These are phyloP conservation scores for Diogma glabrata DNA, from an alignment of 2,888 invertebrate genomes.

Conservation along the genomic window DNA sequence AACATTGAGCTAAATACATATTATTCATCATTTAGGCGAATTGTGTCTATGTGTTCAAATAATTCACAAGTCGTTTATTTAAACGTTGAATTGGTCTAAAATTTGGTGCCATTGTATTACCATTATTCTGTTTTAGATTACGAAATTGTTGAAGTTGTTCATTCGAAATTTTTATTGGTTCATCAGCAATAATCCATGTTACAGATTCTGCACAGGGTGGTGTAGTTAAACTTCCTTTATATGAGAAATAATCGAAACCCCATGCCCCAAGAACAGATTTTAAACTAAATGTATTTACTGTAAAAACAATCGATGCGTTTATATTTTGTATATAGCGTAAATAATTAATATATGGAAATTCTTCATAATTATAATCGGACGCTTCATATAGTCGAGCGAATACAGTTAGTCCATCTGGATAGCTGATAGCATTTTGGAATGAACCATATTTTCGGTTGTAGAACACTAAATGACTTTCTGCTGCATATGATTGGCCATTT, in stretches of 20 bases:
- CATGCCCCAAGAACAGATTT: constrained; percentile 48
- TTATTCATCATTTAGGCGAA: no score
- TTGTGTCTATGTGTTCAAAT: no score
- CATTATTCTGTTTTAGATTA: background rate
- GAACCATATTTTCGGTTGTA: background rate
- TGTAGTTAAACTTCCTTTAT: constrained; percentile 68
- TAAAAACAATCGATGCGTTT: no score
- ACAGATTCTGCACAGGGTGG: constrained; percentile 71
- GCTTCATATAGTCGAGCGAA: background rate
- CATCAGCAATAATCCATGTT: constrained; percentile 48
- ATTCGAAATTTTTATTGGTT: constrained; percentile 3
- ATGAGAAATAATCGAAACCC: constrained; percentile 61
- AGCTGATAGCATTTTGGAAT: background rate
- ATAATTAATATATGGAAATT: no score
- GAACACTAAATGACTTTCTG: background rate
- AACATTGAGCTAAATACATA: no score
- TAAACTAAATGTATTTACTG: constrained; percentile 50
- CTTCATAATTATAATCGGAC: background rate
- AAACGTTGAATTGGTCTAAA: background rate
- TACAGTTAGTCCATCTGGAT: background rate
- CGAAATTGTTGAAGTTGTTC: background rate
- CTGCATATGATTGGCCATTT: background rate
- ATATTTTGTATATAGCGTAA: no score
- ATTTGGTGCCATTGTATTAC: background rate
- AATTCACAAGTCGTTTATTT: background rate